Percentiles rank a stretch among this genome's conserved stretches.
phyloP scores from a whole-genome alignment of 35 echinoderm and acorn worm species.

The Chiridota heheva region DNA sequence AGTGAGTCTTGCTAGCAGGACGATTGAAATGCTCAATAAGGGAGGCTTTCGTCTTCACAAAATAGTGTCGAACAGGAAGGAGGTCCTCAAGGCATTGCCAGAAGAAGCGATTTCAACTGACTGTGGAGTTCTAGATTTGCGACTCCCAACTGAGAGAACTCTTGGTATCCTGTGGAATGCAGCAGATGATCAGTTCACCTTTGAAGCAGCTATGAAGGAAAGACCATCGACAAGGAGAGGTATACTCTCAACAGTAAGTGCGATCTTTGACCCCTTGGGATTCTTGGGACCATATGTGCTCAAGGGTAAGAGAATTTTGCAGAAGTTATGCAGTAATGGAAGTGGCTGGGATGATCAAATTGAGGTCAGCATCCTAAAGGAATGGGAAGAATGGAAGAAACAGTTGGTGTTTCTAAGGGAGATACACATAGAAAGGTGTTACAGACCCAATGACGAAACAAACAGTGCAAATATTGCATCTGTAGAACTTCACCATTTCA shows the following conservation, averaged over 20 bases:
- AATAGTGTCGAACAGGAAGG: not conserved
- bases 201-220: constrained; percentile 27
- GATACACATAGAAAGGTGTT: constrained; percentile 54
- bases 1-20: constrained; percentile 2
- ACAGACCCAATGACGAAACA: constrained; percentile 28
- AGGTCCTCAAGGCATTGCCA: not conserved
- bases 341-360: constrained; percentile 49
- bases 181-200: constrained; percentile 34
- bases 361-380: not conserved
- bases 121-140: constrained; percentile 12
- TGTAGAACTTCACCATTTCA: constrained; percentile 56
- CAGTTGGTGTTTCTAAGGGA: not conserved
- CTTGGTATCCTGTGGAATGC: constrained; percentile 56
- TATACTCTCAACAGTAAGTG: constrained; percentile 52
- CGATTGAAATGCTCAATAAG: not conserved
- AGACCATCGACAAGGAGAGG: constrained; percentile 55
- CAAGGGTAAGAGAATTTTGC: constrained; percentile 33
- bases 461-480: not conserved
- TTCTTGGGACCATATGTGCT: constrained; percentile 38
- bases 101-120: not conserved
- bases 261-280: constrained; percentile 57
- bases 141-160: constrained; percentile 45
- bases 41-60: not conserved
- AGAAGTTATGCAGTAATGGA: constrained; percentile 17
- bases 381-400: constrained; percentile 9